Base-by-base conservation (phyloP, 2,113 vertebrate genomes). In the Zosterops borbonicus region DNA sequence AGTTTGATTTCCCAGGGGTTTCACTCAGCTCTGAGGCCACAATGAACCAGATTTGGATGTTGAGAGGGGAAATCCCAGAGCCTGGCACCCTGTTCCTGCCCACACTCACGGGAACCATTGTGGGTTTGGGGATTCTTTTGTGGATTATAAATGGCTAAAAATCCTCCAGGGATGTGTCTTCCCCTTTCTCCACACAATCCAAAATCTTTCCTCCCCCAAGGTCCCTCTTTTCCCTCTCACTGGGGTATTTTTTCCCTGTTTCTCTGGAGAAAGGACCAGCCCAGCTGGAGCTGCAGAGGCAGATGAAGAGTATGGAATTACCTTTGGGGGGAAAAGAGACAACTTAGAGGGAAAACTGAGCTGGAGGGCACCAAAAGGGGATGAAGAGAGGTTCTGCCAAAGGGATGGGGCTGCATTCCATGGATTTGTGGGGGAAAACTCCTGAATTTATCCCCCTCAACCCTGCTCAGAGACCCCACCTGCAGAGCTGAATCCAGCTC, bases 51-150 rank as follows among this genome's bases (percentile, higher is more conserved):
- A 69, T 62, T 9, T 8, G 6, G 37, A 9, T 24, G 46, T 0
- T 59, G 75, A 46, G n/a, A 78, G 46, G 24, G 11, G 17, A 70
- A 85, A 71, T 5, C 5, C 2, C 29, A 19, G 25, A 9, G 35
- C 31, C 67, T 37, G n/a, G 28, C 13, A 14, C 14, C 14, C 28
- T 42, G 17, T 5, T 68, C 50, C 42, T 74, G 60, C 50, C 27
- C 15, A 6, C 2, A 5, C 1, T 0, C 1, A 3, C 0, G 0
- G 31, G 46, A 5, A 2, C 28, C 0, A 0, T 1, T 14, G 29
- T 1, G 7, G 29, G 7, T 52, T 81, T 74, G 64, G 55, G 56
- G 50, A 37, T 6, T 19, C 5, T 5, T 69, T 17, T 8, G 25
- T 15, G 15, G 41, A 60, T 10, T 23, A 78, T 37, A 56, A 87